Conservation (phyloP, 2,888 invertebrate genomes). For the Crioceris asparagi region DNA sequence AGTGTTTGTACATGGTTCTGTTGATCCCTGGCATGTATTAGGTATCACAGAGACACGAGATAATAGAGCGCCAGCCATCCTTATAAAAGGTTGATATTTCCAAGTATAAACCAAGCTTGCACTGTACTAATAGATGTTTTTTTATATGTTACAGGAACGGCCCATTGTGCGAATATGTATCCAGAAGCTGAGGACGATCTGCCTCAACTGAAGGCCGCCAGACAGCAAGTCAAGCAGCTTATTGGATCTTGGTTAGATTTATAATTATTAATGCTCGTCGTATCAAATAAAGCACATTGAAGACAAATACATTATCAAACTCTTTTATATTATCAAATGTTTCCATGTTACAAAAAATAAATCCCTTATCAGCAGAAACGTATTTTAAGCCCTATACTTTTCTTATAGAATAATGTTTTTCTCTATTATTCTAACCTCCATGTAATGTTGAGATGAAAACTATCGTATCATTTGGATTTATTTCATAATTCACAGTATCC, state of each 20-base stretch:
- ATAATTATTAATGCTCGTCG: background rate
- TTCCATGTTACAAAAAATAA: too few relatives aligned
- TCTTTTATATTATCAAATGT: too few relatives aligned
- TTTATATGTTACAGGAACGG: constrained; percentile 56
- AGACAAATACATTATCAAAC: too few relatives aligned
- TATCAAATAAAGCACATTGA: too few relatives aligned
- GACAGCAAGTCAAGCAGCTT: constrained; percentile 30
- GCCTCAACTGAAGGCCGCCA: constrained; percentile 55
- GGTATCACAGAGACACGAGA: constrained; percentile 54
- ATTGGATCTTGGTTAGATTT: constrained; percentile 20
- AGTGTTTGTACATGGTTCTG: constrained; percentile 77
- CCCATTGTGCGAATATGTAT: constrained; percentile 92
- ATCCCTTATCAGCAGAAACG: too few relatives aligned
- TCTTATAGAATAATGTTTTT: too few relatives aligned
- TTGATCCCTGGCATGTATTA: constrained; percentile 82
- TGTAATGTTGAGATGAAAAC: constrained; percentile 77
- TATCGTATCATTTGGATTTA: constrained; percentile 59
- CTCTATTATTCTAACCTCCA: too few relatives aligned
- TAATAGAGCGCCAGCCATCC: constrained; percentile 55
- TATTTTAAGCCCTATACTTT: too few relatives aligned
- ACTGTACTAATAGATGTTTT: background rate
- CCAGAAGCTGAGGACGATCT: constrained; percentile 57
- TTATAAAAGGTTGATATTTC: constrained; percentile 51
- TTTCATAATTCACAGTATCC: constrained; percentile 60
- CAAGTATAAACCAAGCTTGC: background rate